Evolutionary conservation across 64 coral and sea anemone species (phyloP).

Genomic region (Anthopleura sola): DNA sequence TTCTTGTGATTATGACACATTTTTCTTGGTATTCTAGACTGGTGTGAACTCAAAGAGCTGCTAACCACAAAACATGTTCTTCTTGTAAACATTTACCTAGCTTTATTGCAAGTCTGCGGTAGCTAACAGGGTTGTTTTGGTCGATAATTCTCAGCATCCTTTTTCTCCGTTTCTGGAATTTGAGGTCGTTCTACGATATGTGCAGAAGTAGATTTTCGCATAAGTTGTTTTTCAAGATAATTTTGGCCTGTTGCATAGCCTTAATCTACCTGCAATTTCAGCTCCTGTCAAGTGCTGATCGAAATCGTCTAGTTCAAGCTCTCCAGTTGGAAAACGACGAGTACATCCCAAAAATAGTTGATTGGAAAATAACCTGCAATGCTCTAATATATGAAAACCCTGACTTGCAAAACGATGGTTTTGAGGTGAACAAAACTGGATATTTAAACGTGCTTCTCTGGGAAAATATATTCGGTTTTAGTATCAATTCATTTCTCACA

Average conservation of each 20-base stretch:
- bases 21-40: no score
- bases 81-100: no score
- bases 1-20: no score
- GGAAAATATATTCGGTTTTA: constrained; percentile 20
- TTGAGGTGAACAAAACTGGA: constrained; percentile 1
- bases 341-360: not conserved
- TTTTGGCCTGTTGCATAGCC: constrained; percentile 12
- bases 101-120: no score
- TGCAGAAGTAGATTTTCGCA: not conserved
- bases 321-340: not conserved
- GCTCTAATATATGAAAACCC: not conserved
- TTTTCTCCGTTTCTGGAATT: not conserved
- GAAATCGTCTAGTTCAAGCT: not conserved
- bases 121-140: not conserved
- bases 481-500: constrained; percentile 18
- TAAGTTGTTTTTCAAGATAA: constrained; percentile 8
- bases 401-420: not conserved
- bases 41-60: no score
- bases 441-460: constrained; percentile 20
- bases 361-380: constrained; percentile 21
- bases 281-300: constrained; percentile 24
- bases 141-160: not conserved
- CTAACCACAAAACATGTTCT: no score
- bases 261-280: constrained; percentile 46
- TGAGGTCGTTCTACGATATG: not conserved